Evolutionary conservation across 2,888 invertebrate species (phyloP), one percentile per base, ranked within the genome.

Genomic region (Rhorus exstirpatorius): DNA sequence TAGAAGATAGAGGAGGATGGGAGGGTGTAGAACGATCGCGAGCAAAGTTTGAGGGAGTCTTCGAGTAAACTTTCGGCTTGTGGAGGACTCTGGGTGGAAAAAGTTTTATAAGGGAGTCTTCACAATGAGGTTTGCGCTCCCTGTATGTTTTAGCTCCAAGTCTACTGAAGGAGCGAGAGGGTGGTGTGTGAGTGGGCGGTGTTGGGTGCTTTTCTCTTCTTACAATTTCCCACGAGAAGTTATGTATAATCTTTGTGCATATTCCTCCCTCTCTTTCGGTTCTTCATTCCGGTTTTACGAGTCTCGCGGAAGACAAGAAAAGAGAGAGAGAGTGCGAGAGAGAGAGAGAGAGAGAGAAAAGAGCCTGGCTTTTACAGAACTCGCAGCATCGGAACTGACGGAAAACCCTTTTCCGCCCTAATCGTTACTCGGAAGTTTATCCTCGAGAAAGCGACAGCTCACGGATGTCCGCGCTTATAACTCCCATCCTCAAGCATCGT

Each of bases 341-440:
- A 24, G 12, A 19, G 31, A 31, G n/a, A 46, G 44, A 19, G 12
- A 44, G 31, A 19, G 24, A 8, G 41, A 24, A 24, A 0, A 61
- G 14, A 35, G 12, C 12, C 3, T 21, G n/a, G 41, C 10, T 49
- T n/a, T n/a, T 17, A 17, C 12, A 44, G 31, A 31, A 7, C 17
- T 26, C 31, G 21, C 14, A 8, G 44, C 46, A 24, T n/a, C 46
- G 21, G 17, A 24, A 65, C 26, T 19, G 72, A 74, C 31, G 19
- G 79, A 74, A 79, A 74, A 60, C 65, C n/a, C 51, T 51, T 78
- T 76, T 49, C 49, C 74, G 35, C 58, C 65, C 49, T 60, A 35
- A 55, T 72, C 65, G 79, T 79, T 79, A 67, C 79, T 58, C 67
- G 31, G 41, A 76, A 79, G 65, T 79, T 79, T 67, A 72, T 79